These are phyloP conservation scores for Oceanodroma tethys DNA, from an alignment of 2,113 vertebrate genomes.

Conservation along the genomic window DNA sequence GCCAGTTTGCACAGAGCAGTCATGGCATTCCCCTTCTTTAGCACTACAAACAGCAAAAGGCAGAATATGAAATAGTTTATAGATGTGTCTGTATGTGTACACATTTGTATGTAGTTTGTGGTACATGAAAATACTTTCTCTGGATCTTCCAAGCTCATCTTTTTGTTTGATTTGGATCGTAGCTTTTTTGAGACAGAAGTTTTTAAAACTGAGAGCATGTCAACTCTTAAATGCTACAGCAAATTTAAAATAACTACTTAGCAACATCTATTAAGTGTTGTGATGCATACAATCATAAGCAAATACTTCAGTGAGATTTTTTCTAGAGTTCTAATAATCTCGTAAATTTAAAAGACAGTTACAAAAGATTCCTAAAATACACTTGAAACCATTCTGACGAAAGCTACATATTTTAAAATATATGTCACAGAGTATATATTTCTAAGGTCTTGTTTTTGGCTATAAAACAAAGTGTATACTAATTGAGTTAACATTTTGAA, in stretches of 20 bases:
- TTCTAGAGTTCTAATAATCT: not conserved
- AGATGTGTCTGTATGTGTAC: rapidly evolving
- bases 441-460: not conserved
- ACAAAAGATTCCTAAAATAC: not conserved
- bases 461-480: not conserved
- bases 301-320: not conserved
- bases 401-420: not conserved
- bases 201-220: not conserved
- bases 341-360: not conserved
- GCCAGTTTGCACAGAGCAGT: not conserved
- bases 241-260: not conserved
- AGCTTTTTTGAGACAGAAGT: not conserved
- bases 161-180: not conserved
- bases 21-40: rapidly evolving
- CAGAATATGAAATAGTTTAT: not conserved
- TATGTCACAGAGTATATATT: not conserved
- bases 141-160: not conserved
- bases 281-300: not conserved
- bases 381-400: not conserved
- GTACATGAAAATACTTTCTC: not conserved
- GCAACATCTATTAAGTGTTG: not conserved
- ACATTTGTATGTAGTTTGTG: not conserved
- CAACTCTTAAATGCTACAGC: not conserved
- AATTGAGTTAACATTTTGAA: not conserved
- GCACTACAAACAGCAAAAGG: rapidly evolving